A percentile compares a stretch with the other conserved stretches of the same genome.
Conservation (phyloP, 1,140 invertebrate species). For the Euura saliciscinereae region DNA sequence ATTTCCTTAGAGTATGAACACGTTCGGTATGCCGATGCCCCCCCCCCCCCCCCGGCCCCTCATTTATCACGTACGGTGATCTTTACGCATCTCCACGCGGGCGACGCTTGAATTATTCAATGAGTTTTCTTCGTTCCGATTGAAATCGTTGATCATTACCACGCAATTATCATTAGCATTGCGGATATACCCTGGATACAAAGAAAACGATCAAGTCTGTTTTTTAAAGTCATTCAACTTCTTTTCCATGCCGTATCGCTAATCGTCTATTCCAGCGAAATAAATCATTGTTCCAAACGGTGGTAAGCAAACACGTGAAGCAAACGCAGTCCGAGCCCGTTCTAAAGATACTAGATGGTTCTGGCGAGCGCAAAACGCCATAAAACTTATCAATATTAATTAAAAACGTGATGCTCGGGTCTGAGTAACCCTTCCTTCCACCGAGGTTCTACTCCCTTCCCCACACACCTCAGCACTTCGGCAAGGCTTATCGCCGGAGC, state of each 20-base stretch:
- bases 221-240: too few relatives aligned
- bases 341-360: conserved; percentile 21
- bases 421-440: conserved; percentile 25
- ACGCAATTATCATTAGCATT: conserved; percentile 51
- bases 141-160: conserved; percentile 51
- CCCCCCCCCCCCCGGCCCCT: neutral
- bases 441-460: conserved; percentile 26
- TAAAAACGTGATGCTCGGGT: conserved; percentile 47
- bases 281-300: neutral
- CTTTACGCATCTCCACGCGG: conserved; percentile 41
- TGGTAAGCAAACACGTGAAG: neutral
- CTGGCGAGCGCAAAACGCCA: conserved; percentile 28
- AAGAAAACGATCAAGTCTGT: too few relatives aligned
- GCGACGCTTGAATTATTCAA: conserved; percentile 54
- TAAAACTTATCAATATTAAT: conserved; percentile 29
- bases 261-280: neutral
- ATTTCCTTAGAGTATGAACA: conserved; percentile 9
- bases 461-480: conserved; percentile 36
- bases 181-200: too few relatives aligned
- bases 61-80: neutral
- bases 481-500: conserved; percentile 49
- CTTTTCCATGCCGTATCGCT: neutral
- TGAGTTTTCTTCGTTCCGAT: conserved; percentile 46
- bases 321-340: neutral
- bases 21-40: conserved; percentile 6